Base-by-base conservation (phyloP, 2,888 invertebrate genomes). In the Caenorhabditis sinica region DNA sequence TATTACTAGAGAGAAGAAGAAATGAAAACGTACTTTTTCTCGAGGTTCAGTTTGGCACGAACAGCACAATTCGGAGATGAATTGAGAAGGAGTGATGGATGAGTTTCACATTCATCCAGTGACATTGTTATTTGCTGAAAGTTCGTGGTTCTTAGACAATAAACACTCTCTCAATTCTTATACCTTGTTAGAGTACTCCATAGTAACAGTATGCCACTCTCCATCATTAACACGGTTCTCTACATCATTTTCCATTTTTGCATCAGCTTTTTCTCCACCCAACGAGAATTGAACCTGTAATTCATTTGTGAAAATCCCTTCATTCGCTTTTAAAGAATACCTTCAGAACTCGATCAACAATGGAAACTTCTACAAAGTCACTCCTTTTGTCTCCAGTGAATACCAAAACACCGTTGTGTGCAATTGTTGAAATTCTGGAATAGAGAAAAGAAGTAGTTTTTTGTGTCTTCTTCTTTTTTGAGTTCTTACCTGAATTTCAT, bases 221-320 rank as follows among this genome's bases (percentile, higher is more conserved):
- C 92, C 92, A 61, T 92, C 90, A 68, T 91, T 90, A 28, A 92
- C 85, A 56, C 90, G 83, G 71, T 91, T 91, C 63, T 88, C 87
- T 13, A 82, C 75, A 69, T 89, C 90, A 53, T 89, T 90, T 11
- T 89, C 87, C 87, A 92, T 82, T 72, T 85, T 85, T 17, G 90
- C 83, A 43, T 83, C 83, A 1, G 79, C 83, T 53, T 83, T 82
- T 61, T 88, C 83, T 20, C 87, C 89, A 30, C 89, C 89, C 25
- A 89, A 75, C 11, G 87, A 88, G 73, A 85, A 89, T 81, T 88
- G 85, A 13, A 83, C 83, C 77, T 86, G 83, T 17, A 43, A 53
- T 36, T 58, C 6, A 30, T 33, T 49, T 49, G 9, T 23, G 11
- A n/a, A 33, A 61, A 63, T 30, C 36, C 65, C 51, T 13, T 49